These are phyloP conservation scores for Pogonognathellus flavescens DNA, from an alignment of 1,140 invertebrate genomes.

Conservation along the genomic window DNA sequence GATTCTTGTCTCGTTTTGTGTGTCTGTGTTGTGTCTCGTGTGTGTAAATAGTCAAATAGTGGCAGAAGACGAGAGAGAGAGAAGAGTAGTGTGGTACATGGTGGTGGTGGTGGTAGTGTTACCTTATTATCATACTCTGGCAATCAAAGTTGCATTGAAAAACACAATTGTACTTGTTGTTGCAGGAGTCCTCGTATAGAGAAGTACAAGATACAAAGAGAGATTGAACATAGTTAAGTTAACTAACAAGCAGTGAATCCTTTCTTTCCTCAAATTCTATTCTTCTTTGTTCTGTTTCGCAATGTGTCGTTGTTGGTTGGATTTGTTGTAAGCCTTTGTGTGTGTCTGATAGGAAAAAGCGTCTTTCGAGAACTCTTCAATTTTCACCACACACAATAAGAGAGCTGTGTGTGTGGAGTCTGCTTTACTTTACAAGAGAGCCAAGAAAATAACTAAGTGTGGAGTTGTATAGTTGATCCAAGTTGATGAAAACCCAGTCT, in stretches of 20 bases:
- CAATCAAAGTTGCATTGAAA: slow-evolving; percentile 7
- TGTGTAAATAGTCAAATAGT: too few relatives aligned
- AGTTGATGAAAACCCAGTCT: slow-evolving; percentile 5
- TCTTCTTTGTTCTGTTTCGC: slow-evolving; percentile 14
- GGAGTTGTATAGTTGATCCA: slow-evolving; percentile 26
- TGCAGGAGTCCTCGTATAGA: background rate
- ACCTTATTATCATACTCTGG: background rate
- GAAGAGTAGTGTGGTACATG: background rate
- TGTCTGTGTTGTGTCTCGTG: too few relatives aligned
- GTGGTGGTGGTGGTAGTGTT: background rate
- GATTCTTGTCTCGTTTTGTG: too few relatives aligned
- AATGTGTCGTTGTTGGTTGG: background rate
- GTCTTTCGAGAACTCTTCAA: slow-evolving; percentile 17
- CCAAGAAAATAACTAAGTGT: slow-evolving; percentile 42
- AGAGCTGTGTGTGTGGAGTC: background rate
- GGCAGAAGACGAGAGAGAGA: too few relatives aligned
- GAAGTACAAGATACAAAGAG: background rate
- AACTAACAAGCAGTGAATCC: slow-evolving; percentile 29
- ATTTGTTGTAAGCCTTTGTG: background rate
- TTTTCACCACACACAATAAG: background rate
- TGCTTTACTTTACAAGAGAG: background rate
- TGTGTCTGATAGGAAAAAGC: background rate
- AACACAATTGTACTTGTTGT: background rate
- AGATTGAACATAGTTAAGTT: slow-evolving; percentile 35
- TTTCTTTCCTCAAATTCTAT: slow-evolving; percentile 27